Evolutionary conservation across 2,888 invertebrate genomes (phyloP).

Genomic region (Tubiluchus corallicola): DNA sequence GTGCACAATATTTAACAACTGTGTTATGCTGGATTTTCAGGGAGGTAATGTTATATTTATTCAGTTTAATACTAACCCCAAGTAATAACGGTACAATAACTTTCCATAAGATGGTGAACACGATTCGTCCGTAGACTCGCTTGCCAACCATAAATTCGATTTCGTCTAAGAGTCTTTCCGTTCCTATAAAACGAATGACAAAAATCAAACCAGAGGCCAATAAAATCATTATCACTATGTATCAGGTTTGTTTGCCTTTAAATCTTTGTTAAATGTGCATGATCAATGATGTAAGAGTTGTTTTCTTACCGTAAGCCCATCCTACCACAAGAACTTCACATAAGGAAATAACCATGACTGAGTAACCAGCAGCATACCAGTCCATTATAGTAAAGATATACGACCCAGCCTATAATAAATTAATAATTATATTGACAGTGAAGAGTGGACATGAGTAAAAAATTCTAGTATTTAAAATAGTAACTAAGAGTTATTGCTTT

Average conservation of each 20-base stretch:
- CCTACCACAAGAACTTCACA: conserved; percentile 24
- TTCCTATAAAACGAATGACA: background rate
- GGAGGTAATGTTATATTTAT: background rate
- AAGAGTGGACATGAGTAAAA: no score
- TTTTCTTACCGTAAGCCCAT: conserved; percentile 27
- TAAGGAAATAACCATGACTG: conserved; percentile 29
- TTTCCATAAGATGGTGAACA: background rate
- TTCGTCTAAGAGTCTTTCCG: background rate
- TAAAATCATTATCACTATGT: no score
- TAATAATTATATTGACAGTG: background rate
- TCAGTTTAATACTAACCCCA: background rate
- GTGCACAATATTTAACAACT: no score
- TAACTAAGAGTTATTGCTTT: no score
- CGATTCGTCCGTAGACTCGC: background rate
- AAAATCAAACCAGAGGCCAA: no score
- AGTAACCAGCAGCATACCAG: conserved; percentile 29
- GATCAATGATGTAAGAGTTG: no score
- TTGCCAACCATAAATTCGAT: conserved; percentile 14
- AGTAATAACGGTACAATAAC: background rate
- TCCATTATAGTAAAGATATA: conserved; percentile 30
- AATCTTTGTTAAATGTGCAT: no score
- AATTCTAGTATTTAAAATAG: no score
- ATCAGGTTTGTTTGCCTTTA: no score
- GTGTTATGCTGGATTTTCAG: no score
- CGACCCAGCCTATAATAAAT: conserved; percentile 25